Evolutionary conservation across 1,140 invertebrate genomes (phyloP), one percentile per base, ranked within the genome.

Genomic region (Eufriesea mexicana): DNA sequence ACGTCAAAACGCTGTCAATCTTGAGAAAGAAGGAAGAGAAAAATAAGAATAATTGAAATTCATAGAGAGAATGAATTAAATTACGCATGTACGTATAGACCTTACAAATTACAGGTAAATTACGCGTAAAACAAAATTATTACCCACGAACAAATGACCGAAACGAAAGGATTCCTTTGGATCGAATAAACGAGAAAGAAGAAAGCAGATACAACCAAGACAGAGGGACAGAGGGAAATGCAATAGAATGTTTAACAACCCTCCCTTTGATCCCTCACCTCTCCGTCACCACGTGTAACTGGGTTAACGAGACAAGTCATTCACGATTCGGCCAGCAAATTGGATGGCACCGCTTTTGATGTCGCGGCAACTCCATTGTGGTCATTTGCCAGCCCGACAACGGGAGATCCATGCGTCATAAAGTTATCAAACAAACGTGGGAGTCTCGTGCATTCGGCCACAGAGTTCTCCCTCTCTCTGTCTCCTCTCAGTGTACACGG

Each of bases 291-390:
- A 55, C 35, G 42, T 16, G 78, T 80, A 80, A 80, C 79, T 80
- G 59, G 79, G 71, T 74, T 80, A 80, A 80, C 79, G 70, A 80
- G 72, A 74, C 71, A 47, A 80, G 70, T 74, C 70, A 74, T 64
- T 64, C 79, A 62, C 49, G 70, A 80, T 64, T 74, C 72, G 59
- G 59, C 59, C 35, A 25, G 79, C 28, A 80, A 80, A 80, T 80
- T 80, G 79, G 79, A 80, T 66, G 71, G 71, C 59, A 55, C 59
- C n/a, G 59, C 71, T 74, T 80, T 74, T 74, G 79, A 80, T 74
- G 79, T 74, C 59, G n/a, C 71, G 28, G 35, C 70, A 74, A 80
- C 79, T 74, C 59, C 71, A 64, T 80, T 80, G 79, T 66, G 79
- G 79, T 74, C 79, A 73, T 80, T 80, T 74, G 79, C 70, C 78